Conservation (phyloP, 2,888 invertebrate genomes). For the Hipparchia semele region DNA sequence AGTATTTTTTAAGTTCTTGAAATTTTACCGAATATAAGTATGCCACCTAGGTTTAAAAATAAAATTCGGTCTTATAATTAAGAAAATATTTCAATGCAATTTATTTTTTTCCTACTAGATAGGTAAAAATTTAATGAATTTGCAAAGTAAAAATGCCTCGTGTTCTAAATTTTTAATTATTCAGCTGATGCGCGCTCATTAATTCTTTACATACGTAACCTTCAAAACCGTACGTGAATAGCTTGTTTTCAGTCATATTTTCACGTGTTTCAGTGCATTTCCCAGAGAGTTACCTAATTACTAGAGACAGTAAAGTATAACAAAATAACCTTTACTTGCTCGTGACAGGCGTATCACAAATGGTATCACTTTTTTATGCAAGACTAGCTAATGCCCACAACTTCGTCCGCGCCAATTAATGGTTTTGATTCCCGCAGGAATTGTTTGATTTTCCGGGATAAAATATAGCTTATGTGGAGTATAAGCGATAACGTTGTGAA, state of each 20-base stretch:
- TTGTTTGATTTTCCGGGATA: too few species aligned
- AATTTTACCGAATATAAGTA: too few species aligned
- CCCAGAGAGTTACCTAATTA: not conserved
- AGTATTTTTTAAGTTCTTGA: too few species aligned
- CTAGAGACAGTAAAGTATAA: not conserved
- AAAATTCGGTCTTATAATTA: not conserved
- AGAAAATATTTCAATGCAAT: not conserved
- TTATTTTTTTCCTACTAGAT: not conserved
- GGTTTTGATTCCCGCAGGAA: too few species aligned
- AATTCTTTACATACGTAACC: constrained; percentile 13
- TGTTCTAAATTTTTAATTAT: constrained; percentile 16
- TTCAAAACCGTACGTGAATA: constrained; percentile 15
- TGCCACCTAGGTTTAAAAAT: not conserved
- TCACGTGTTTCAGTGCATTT: not conserved
- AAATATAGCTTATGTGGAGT: too few species aligned
- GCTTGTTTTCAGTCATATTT: constrained; percentile 13
- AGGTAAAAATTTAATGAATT: constrained; percentile 10
- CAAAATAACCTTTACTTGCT: not conserved
- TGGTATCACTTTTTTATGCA: too few species aligned
- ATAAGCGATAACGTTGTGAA: too few species aligned
- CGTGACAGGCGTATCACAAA: not conserved
- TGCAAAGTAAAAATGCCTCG: constrained; percentile 8
- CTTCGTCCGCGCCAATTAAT: too few species aligned
- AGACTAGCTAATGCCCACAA: too few species aligned
- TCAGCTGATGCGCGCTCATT: constrained; percentile 8